These are phyloP conservation scores for Siniperca obscura DNA, from an alignment of 2,797 vertebrate genomes.

Conservation along the genomic window DNA sequence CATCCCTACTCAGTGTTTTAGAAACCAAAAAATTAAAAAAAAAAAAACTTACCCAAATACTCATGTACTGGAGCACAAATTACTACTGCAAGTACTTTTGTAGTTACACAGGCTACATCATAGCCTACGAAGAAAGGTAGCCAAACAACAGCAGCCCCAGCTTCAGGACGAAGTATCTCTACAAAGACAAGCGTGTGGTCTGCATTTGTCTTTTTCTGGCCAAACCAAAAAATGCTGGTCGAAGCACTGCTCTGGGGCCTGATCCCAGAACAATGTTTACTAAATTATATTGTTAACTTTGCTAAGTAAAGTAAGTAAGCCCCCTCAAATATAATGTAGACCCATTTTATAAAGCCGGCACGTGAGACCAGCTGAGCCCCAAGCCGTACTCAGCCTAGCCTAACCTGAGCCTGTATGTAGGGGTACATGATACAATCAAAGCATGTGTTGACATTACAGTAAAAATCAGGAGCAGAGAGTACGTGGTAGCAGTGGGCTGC, in stretches of 20 bases:
- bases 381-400: background rate
- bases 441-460: background rate
- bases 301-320: background rate
- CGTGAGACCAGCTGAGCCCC: no score
- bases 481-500: background rate
- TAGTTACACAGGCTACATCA: background rate
- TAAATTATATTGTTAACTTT: background rate
- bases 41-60: background rate
- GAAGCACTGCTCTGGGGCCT: background rate
- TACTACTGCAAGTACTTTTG: background rate
- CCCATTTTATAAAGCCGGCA: background rate
- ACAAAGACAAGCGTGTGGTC: conserved; percentile 71
- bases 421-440: background rate
- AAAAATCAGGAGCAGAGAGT: background rate
- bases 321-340: background rate
- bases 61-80: background rate
- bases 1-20: background rate
- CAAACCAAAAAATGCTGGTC: background rate
- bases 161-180: background rate
- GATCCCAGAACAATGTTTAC: background rate
- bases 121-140: background rate
- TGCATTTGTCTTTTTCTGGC: background rate
- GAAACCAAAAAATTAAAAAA: conserved; percentile 8
- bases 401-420: no score
- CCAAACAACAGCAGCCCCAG: background rate